Base-by-base conservation (phyloP, 2,888 invertebrate species). In the Oscheius sp. region DNA sequence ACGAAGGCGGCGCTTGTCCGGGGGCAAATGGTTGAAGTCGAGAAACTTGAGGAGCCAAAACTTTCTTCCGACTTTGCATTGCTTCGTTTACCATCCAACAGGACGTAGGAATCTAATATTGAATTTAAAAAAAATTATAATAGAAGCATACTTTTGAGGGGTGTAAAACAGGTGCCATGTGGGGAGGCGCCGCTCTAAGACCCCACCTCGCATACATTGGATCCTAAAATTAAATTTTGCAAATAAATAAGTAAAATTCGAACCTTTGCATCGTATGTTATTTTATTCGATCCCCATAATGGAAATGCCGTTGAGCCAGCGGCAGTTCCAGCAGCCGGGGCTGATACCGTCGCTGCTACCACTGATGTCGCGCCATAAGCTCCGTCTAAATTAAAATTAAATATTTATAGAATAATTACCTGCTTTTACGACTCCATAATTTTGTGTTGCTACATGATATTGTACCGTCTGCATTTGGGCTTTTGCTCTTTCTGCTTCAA, bases 201-300 rank as follows among this genome's bases (percentile, higher is more conserved):
- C 81, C 81, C 81, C 81, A 83, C 61, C 73, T 75, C 0, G 68
- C 45, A 46, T 63, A 82, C n/a, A 81, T 29, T 27, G 80, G 76
- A 68, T 83, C 83, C 77, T 78, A 46, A 27, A 73, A 69, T 53
- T 46, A 59, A 16, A 3, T 2, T 27, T 18, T 23, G 27, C 16
- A 27, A 59, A 25, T 18, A 6, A 1, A 52, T 35, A 27, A 21
- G 12, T 1, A 18, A 46, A 13, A 5, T 18, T 16, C 12, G 16
- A 29, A 76, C 82, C 55, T 72, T 75, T 12, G 61, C 52, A 68
- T 76, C 80, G 49, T 82, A 85, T 18, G 13, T 27, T 1, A 78
- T 69, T 27, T 83, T 83, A 3, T 74, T 74, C 46, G 73, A 77
- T 46, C 86, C 86, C 86, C 86, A 86, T 1, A 86, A 70, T 23